Conservation (phyloP, 1,140 invertebrate species). For the Nebria ingens region DNA sequence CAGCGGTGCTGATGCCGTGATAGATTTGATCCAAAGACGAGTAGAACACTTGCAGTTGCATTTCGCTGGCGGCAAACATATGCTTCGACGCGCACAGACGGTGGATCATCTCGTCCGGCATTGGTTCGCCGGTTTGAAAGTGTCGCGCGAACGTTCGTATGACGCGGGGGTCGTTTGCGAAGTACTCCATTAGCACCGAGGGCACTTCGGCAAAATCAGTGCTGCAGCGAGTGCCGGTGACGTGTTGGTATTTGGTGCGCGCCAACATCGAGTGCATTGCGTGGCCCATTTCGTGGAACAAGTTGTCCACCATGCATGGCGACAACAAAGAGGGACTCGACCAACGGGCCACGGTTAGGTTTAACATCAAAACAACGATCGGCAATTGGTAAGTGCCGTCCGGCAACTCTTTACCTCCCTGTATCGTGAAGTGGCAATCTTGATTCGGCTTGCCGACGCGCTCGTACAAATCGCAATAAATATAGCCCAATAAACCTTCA, state of each 20-base stretch:
- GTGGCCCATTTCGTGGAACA: conserved; percentile 99
- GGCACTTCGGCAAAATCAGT: conserved; percentile 99
- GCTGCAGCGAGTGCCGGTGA: conserved; percentile 90
- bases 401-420: conserved; percentile 70
- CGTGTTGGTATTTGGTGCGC: conserved; percentile 90
- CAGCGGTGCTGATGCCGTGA: conserved; percentile 53
- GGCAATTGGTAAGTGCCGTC: conserved; percentile 85
- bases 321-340: conserved; percentile 69
- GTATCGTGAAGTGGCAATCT: conserved; percentile 98
- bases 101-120: conserved; percentile 67
- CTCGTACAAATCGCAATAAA: conserved; percentile 97
- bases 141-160: conserved; percentile 81
- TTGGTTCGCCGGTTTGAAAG: conserved; percentile 77
- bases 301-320: conserved; percentile 81
- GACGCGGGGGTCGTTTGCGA: conserved; percentile 80
- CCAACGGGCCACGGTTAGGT: conserved; percentile 63
- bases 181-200: conserved; percentile 97
- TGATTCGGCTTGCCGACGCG: conserved; percentile 83
- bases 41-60: conserved; percentile 86
- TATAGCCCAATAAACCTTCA: conserved; percentile 77
- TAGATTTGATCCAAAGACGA: conserved; percentile 82
- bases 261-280: conserved; percentile 98
- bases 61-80: conserved; percentile 80
- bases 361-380: conserved; percentile 90
- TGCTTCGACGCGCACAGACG: conserved; percentile 73